A percentile compares a stretch with the other conserved stretches of the same genome.
phyloP scores from a whole-genome alignment of 2,888 invertebrate genomes.

The Tryphoninae sp. region DNA sequence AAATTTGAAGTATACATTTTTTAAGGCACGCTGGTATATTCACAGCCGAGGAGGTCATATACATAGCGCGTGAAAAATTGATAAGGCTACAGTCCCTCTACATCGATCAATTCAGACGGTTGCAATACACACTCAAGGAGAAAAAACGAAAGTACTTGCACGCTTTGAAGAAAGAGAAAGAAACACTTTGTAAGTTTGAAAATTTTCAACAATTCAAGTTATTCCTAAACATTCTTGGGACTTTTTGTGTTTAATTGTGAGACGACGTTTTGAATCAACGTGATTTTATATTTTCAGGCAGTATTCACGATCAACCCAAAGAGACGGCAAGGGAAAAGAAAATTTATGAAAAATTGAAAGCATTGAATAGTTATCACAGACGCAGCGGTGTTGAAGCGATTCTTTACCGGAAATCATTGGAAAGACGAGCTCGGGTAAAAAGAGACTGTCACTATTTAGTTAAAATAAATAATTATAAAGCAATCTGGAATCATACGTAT shows the following conservation, averaged over 20 bases:
- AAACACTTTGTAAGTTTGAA: constrained; percentile 85
- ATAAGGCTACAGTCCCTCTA: constrained; percentile 91
- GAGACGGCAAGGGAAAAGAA: constrained; percentile 88
- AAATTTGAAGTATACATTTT: constrained; percentile 77
- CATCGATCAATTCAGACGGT: constrained; percentile 89
- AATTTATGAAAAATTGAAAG: constrained; percentile 90
- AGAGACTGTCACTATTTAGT: constrained; percentile 5
- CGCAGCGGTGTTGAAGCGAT: constrained; percentile 91
- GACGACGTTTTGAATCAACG: background rate
- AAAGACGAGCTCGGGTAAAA: constrained; percentile 83
- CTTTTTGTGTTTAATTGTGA: background rate
- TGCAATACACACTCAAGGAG: constrained; percentile 88
- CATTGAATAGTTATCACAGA: constrained; percentile 90
- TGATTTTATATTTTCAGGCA: constrained; percentile 82
- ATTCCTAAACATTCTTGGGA: background rate
- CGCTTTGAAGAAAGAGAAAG: constrained; percentile 89
- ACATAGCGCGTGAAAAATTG: constrained; percentile 89
- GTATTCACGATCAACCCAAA: constrained; percentile 88
- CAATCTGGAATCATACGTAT: background rate
- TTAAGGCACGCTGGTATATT: constrained; percentile 93
- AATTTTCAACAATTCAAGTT: background rate
- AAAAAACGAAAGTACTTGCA: constrained; percentile 89
- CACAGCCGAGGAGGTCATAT: constrained; percentile 93
- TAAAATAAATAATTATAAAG: background rate
- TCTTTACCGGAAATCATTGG: constrained; percentile 89